phyloP scores from a whole-genome alignment of 2,113 vertebrate species.

The Etheostoma spectabile region DNA sequence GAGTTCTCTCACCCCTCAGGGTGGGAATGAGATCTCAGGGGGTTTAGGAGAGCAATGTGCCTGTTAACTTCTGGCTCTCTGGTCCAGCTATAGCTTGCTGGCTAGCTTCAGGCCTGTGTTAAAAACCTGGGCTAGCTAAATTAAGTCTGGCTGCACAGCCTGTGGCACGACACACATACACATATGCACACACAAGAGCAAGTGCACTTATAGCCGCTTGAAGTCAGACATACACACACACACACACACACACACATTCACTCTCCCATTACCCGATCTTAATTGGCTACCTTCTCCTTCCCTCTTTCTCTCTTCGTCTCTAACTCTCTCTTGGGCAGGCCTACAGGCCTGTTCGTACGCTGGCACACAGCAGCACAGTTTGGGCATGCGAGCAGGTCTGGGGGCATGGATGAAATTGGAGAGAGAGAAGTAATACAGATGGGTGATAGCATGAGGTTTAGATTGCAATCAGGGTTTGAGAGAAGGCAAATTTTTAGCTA shows the following conservation, averaged over 20 bases:
- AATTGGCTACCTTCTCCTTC: conserved; percentile 72
- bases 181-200: conserved; percentile 54
- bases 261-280: conserved; percentile 75
- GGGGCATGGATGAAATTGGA: conserved; percentile 72
- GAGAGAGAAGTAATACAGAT: conserved; percentile 60
- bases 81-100: conserved; percentile 72
- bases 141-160: conserved; percentile 82
- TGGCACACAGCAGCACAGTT: conserved; percentile 72
- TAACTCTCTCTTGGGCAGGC: conserved; percentile 72
- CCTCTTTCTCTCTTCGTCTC: conserved; percentile 65
- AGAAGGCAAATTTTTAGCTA: conserved; percentile 46
- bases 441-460: conserved; percentile 63
- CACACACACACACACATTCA: conserved; percentile 23
- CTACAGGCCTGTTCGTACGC: conserved; percentile 70
- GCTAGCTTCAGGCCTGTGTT: conserved; percentile 80
- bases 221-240: conserved; percentile 46
- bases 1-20: conserved; percentile 73
- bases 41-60: conserved; percentile 73
- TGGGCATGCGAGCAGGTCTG: conserved; percentile 63
- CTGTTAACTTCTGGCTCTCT: conserved; percentile 79
- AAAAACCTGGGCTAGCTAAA: conserved; percentile 81
- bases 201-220: conserved; percentile 56
- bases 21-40: conserved; percentile 66
- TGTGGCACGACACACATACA: conserved; percentile 66
- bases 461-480: conserved; percentile 37